Evolutionary conservation across 2,888 invertebrate species (phyloP).

Genomic region (Epirrita christyi): DNA sequence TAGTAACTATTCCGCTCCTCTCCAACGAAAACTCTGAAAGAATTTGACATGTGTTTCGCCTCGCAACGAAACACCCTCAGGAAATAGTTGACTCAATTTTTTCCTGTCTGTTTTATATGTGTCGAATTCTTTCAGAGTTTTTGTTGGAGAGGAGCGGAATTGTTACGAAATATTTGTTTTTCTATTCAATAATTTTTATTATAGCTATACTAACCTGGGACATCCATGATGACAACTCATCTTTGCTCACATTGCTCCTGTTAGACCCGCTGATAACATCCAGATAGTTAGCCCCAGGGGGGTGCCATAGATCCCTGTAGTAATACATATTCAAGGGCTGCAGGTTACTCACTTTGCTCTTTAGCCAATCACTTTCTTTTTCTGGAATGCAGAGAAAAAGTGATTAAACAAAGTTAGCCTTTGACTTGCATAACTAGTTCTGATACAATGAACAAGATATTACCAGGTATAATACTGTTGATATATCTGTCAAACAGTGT

Average conservation of each 20-base stretch:
- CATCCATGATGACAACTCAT: slow-evolving; percentile 55
- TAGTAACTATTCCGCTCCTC: too few relatives aligned
- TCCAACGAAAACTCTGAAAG: too few relatives aligned
- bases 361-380: slow-evolving; percentile 70
- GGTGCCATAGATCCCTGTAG: slow-evolving; percentile 67
- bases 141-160: too few relatives aligned
- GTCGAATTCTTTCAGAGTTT: too few relatives aligned
- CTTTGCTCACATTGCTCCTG: slow-evolving; percentile 46
- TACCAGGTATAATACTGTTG: slow-evolving; percentile 60
- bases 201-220: slow-evolving; percentile 54
- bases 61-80: too few relatives aligned
- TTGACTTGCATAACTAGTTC: not conserved
- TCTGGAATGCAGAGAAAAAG: slow-evolving; percentile 53
- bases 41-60: too few relatives aligned
- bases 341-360: slow-evolving; percentile 59
- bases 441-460: slow-evolving; percentile 9
- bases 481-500: slow-evolving; percentile 58
- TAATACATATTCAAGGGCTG: slow-evolving; percentile 72
- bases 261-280: slow-evolving; percentile 59
- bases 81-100: too few relatives aligned
- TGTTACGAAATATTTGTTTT: too few relatives aligned
- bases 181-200: too few relatives aligned
- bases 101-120: too few relatives aligned
- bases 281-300: slow-evolving; percentile 59
- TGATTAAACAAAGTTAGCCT: not conserved